Evolutionary conservation across 2,797 vertebrate species (phyloP).

Genomic region (Cryptoprocta ferox): DNA sequence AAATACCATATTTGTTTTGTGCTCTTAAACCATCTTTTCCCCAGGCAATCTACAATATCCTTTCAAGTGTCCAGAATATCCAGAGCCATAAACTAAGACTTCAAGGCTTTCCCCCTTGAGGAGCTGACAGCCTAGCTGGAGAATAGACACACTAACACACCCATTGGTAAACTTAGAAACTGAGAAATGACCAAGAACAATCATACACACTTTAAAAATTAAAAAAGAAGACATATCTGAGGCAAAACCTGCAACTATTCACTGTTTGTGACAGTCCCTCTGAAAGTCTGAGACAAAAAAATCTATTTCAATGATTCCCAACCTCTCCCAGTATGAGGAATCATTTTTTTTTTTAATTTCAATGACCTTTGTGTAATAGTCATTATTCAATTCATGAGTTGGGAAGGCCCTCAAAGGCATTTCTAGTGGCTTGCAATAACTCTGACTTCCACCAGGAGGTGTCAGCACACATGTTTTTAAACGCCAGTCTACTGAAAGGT

Average conservation of each 20-base stretch:
- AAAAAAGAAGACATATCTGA: not conserved
- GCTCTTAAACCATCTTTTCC: not conserved
- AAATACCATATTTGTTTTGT: not conserved
- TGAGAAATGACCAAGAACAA: not conserved
- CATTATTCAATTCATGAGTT: not conserved
- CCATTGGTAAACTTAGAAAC: not conserved
- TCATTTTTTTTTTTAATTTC: not conserved
- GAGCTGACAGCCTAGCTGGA: not conserved
- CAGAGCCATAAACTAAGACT: not conserved
- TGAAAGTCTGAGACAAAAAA: not conserved
- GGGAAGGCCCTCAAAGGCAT: not conserved
- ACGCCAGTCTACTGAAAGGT: accelerated
- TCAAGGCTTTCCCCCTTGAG: not conserved
- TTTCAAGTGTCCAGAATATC: not conserved
- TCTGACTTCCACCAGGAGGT: not conserved
- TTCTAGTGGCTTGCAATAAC: not conserved
- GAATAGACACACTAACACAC: not conserved
- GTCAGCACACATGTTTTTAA: not conserved
- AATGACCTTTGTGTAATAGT: not conserved
- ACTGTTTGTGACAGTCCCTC: not conserved
- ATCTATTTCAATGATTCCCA: not conserved
- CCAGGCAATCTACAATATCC: not conserved
- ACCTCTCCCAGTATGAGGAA: not conserved
- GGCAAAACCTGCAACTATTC: not conserved
- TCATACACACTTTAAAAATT: not conserved